Conservation (phyloP, 2,888 invertebrate species). For the Acanthopleura granulata region DNA sequence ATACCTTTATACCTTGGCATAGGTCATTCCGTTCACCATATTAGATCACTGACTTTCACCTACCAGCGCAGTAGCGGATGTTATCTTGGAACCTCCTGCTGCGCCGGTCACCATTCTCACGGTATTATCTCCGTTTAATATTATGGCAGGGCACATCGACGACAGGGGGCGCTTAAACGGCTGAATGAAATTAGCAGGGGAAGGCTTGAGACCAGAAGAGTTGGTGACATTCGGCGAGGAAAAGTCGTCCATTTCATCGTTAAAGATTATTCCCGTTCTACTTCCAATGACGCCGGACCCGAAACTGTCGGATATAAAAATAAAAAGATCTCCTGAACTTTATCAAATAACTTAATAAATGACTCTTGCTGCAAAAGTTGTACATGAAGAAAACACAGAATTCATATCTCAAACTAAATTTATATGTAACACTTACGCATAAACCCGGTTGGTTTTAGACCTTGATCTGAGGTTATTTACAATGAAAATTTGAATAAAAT, state of each 20-base stretch:
- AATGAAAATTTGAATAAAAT: too few species aligned
- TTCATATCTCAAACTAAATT: too few species aligned
- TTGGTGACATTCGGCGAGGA: slow-evolving; percentile 75
- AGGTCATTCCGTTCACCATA: background rate
- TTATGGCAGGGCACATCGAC: slow-evolving; percentile 89
- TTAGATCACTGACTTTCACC: background rate
- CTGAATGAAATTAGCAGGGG: slow-evolving; percentile 85
- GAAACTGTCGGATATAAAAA: slow-evolving; percentile 77
- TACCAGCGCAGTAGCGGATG: slow-evolving; percentile 77
- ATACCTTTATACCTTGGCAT: too few species aligned
- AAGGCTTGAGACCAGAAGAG: slow-evolving; percentile 74
- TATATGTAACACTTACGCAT: too few species aligned
- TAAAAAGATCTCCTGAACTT: too few species aligned
- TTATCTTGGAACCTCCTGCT: slow-evolving; percentile 92
- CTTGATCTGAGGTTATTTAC: too few species aligned
- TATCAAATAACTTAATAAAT: too few species aligned
- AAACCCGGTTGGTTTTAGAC: too few species aligned
- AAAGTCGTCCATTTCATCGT: slow-evolving; percentile 94
- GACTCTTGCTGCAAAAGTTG: too few species aligned
- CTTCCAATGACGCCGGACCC: slow-evolving; percentile 76
- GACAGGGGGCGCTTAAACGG: slow-evolving; percentile 89
- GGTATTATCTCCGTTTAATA: slow-evolving; percentile 79
- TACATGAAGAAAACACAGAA: too few species aligned
- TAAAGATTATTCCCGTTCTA: slow-evolving; percentile 85
- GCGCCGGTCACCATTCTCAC: slow-evolving; percentile 83